These are phyloP conservation scores for Neomonachus schauinslandi DNA, from an alignment of 2,113 vertebrate species.

Conservation along the genomic window DNA sequence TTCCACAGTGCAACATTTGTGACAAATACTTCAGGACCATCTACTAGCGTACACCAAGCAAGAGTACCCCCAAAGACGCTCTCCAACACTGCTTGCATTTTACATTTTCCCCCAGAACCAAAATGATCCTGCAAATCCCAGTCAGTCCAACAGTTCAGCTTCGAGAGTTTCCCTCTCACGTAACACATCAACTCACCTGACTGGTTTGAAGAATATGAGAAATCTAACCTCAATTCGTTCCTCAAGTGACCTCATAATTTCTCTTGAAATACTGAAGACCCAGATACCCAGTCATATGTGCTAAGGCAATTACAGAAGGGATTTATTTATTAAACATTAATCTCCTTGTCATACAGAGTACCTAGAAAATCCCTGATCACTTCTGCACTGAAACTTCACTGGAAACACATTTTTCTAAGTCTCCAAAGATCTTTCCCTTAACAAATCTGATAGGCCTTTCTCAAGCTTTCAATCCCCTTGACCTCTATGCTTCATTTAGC, in stretches of 20 bases:
- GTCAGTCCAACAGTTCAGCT: background rate
- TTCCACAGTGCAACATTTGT: conserved; percentile 1
- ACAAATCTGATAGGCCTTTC: conserved; percentile 28
- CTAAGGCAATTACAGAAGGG: conserved; percentile 69
- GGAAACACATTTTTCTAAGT: conserved; percentile 54
- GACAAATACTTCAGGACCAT: background rate
- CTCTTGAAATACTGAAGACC: conserved; percentile 54
- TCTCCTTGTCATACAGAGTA: conserved; percentile 61
- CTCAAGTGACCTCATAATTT: conserved; percentile 56
- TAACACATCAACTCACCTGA: conserved; percentile 20
- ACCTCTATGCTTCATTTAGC: conserved; percentile 77
- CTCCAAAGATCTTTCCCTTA: conserved; percentile 50
- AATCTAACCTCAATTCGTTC: conserved; percentile 44
- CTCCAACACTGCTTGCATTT: background rate
- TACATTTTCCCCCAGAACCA: background rate
- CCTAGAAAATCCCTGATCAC: conserved; percentile 60
- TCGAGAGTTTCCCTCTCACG: background rate
- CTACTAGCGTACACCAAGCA: background rate
- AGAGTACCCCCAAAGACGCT: background rate
- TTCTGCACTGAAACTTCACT: conserved; percentile 51
- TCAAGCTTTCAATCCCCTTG: conserved; percentile 60
- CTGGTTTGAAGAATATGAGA: conserved; percentile 23
- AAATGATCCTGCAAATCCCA: conserved; percentile 14
- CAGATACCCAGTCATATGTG: conserved; percentile 66
- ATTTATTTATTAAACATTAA: conserved; percentile 77